Evolutionary conservation across 1,140 invertebrate species (phyloP).

Genomic region (Chymomyza costata): DNA sequence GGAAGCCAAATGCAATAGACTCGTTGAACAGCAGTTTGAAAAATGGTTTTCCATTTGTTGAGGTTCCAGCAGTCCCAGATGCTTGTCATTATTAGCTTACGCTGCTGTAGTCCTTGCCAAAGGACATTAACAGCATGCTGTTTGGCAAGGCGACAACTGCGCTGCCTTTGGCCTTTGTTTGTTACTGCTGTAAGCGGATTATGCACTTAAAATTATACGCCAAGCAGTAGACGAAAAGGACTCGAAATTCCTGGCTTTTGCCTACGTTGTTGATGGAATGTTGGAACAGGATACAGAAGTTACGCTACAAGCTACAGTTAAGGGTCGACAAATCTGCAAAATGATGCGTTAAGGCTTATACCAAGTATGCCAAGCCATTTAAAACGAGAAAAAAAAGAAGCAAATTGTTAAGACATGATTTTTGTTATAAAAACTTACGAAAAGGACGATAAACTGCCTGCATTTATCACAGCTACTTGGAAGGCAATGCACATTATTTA

Average conservation of each 20-base stretch:
- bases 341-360: conserved; percentile 29
- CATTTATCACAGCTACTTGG: too few species aligned
- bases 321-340: conserved; percentile 26
- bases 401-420: too few species aligned
- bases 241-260: too few species aligned
- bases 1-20: conserved; percentile 9
- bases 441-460: too few species aligned
- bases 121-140: conserved; percentile 24
- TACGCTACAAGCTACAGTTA: conserved; percentile 3
- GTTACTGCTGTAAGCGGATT: conserved; percentile 37
- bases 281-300: too few species aligned
- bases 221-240: conserved; percentile 1
- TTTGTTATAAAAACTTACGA: too few species aligned
- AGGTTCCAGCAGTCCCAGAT: too few species aligned
- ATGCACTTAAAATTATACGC: conserved; percentile 41
- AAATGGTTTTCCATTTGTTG: conserved; percentile 12
- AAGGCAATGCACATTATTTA: too few species aligned
- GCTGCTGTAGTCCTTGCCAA: conserved; percentile 12
- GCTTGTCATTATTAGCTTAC: not conserved
- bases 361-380: conserved; percentile 32
- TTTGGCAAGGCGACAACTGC: not conserved
- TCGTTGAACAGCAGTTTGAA: conserved; percentile 8
- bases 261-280: too few species aligned
- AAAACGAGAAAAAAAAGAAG: too few species aligned
- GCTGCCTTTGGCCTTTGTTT: conserved; percentile 6